Base-by-base conservation (phyloP, 2,113 vertebrate species). In the Serilophus lunatus region DNA sequence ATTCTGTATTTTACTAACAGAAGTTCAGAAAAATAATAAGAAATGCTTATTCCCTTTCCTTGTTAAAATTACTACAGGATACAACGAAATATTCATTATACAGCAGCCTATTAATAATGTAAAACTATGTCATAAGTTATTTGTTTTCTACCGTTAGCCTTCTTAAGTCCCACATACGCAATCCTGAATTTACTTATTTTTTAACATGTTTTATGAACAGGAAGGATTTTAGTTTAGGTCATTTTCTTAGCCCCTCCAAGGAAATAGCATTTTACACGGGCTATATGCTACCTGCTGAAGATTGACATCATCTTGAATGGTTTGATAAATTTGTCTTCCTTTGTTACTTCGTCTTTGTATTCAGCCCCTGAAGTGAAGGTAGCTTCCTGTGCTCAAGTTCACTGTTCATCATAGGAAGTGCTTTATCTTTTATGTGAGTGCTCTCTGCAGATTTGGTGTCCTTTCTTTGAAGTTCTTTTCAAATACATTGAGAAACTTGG, bases 401-500 rank as follows among this genome's bases (percentile, higher is more conserved):
- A 80, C 36, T 53, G 57, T 44, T 93, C 53, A 47, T 79, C 36
- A 10, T 11, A 17, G 36, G 13, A 83, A 60, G 45, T 65, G 23
- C 81, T 85, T 95, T 77, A 69, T 88, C 80, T 86, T 78, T 63
- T 1, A 0, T 59, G 7, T 54, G 35, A 88, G n/a, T 38, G 24
- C 22, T 90, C 63, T 79, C 71, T 88, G 49, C 50, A 88, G 79
- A 51, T 84, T 54, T n/a, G 8, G 20, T 79, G 35, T 71, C 49
- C 44, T 66, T 93, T 65, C 77, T 84, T 78, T 88, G 74, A 94
- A 85, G 75, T 80, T 78, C 24, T 78, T 82, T 88, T 85, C 70
- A 68, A 68, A 64, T 51, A 9, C 18, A 12, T 42, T 68, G 61
- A 51, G 69, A 71, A 85, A 19, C 53, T 88, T 79, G 7, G 3